Conservation (phyloP, 1,140 invertebrate genomes). For the Sycophila sp. region DNA sequence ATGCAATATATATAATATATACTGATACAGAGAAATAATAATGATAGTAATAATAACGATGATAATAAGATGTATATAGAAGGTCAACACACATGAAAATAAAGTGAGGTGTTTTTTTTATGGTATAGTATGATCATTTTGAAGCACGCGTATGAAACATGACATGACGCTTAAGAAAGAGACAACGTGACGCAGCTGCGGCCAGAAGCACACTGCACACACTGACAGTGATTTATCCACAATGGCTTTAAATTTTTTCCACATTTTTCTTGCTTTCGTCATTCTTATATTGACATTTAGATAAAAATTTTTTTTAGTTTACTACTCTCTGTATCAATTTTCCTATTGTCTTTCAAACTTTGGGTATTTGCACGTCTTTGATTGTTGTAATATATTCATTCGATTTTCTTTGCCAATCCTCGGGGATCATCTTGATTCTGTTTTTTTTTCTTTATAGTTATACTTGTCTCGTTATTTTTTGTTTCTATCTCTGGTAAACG, state of each 20-base stretch:
- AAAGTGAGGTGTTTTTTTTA: no score
- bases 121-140: slow-evolving; percentile 19
- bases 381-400: neutral
- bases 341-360: slow-evolving; percentile 39
- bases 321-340: slow-evolving; percentile 11
- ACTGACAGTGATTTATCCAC: slow-evolving; percentile 62
- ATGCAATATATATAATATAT: no score
- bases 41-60: neutral
- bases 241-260: slow-evolving; percentile 42
- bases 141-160: slow-evolving; percentile 30
- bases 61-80: neutral
- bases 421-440: slow-evolving; percentile 27
- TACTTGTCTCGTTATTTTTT: slow-evolving; percentile 14
- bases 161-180: slow-evolving; percentile 40
- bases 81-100: neutral
- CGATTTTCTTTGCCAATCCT: slow-evolving; percentile 3
- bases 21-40: neutral
- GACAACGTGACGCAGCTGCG: slow-evolving; percentile 45
- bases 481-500: slow-evolving; percentile 1
- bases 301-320: neutral
- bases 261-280: slow-evolving; percentile 21
- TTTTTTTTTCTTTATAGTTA: slow-evolving; percentile 33
- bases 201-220: slow-evolving; percentile 64
- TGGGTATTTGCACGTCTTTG: neutral
- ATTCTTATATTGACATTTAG: neutral